phyloP scores from a whole-genome alignment of 2,888 invertebrate genomes.

The Ecliptopera silaceata region DNA sequence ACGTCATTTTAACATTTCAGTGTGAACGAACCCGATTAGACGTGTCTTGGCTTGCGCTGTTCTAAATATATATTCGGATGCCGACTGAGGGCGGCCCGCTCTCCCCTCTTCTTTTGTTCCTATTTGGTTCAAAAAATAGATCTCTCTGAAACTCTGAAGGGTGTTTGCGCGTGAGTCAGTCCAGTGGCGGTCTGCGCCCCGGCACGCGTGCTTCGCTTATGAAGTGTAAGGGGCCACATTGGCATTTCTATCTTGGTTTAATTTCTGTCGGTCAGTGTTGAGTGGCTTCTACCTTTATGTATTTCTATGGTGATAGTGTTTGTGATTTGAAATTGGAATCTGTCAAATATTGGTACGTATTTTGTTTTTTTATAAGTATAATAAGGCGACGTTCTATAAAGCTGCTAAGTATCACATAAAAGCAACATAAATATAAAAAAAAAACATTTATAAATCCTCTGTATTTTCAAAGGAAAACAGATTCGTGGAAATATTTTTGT shows the following conservation, averaged over 20 bases:
- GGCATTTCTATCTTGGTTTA: conserved; percentile 39
- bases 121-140: conserved; percentile 80
- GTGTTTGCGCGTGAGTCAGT: conserved; percentile 79
- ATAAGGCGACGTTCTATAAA: too few species aligned
- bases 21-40: conserved; percentile 74
- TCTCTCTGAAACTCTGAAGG: conserved; percentile 69
- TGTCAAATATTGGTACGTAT: conserved; percentile 16
- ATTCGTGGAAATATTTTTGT: too few species aligned
- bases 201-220: conserved; percentile 66
- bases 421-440: too few species aligned
- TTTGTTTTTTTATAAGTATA: too few species aligned
- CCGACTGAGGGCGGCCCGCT: conserved; percentile 73
- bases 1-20: conserved; percentile 51
- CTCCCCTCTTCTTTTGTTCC: conserved; percentile 81
- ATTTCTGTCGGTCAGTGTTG: conserved; percentile 44
- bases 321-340: conserved; percentile 20
- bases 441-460: too few species aligned
- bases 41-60: conserved; percentile 65
- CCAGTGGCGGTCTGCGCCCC: conserved; percentile 72
- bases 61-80: conserved; percentile 63
- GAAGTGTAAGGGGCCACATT: conserved; percentile 42
- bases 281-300: conserved; percentile 20
- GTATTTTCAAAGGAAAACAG: too few species aligned
- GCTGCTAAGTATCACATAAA: too few species aligned
- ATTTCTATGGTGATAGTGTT: conserved; percentile 24